phyloP scores from a whole-genome alignment of 2,888 invertebrate species.

The Drosophila acutilabella region DNA sequence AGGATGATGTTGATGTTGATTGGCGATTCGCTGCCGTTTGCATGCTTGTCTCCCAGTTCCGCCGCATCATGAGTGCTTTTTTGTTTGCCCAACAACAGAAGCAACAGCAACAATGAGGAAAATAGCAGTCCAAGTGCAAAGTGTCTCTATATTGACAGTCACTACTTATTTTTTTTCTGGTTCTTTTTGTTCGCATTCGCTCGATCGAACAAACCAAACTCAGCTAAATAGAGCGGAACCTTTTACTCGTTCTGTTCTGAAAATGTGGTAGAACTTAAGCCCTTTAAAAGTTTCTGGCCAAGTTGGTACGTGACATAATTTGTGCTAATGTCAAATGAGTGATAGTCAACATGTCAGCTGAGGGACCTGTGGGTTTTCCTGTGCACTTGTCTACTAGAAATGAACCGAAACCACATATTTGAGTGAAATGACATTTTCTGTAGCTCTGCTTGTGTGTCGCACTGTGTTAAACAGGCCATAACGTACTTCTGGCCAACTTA shows the following conservation, averaged over 20 bases:
- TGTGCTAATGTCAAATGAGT: slow-evolving; percentile 65
- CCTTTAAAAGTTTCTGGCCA: slow-evolving; percentile 65
- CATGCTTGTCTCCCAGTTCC: slow-evolving; percentile 43
- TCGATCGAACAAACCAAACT: slow-evolving; percentile 27
- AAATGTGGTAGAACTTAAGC: slow-evolving; percentile 62
- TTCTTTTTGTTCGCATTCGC: slow-evolving; percentile 12
- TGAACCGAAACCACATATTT: neutral
- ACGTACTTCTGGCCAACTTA: slow-evolving; percentile 12
- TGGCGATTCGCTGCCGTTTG: slow-evolving; percentile 71
- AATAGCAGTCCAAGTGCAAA: slow-evolving; percentile 40
- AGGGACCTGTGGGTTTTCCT: slow-evolving; percentile 7
- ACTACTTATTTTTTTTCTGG: slow-evolving; percentile 45
- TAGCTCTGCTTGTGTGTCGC: neutral
- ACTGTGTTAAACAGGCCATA: slow-evolving; percentile 13
- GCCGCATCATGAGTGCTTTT: slow-evolving; percentile 43
- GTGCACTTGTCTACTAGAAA: slow-evolving; percentile 19
- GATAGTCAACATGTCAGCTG: slow-evolving; percentile 34
- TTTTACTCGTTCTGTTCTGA: slow-evolving; percentile 32
- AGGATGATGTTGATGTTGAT: slow-evolving; percentile 78
- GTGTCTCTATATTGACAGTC: slow-evolving; percentile 61
- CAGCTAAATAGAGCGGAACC: slow-evolving; percentile 23
- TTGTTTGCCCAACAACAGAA: slow-evolving; percentile 38
- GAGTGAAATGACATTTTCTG: neutral
- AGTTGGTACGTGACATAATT: slow-evolving; percentile 75
- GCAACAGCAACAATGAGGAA: slow-evolving; percentile 7